Percentiles rank a stretch among this genome's conserved stretches.
Evolutionary conservation across 2,797 vertebrate species (phyloP).

Genomic region (Micrastur ruficollis): DNA sequence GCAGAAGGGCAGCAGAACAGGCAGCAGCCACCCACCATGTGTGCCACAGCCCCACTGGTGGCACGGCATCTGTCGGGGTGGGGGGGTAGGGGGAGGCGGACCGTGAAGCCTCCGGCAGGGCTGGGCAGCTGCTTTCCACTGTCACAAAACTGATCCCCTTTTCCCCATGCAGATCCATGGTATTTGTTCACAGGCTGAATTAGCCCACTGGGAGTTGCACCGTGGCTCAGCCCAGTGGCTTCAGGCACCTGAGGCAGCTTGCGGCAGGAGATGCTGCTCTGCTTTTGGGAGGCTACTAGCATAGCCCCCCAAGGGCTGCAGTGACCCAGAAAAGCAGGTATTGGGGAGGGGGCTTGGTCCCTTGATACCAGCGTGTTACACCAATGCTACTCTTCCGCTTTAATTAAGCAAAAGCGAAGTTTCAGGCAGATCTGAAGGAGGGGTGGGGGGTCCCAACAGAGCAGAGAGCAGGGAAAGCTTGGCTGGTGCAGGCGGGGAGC

Average conservation of each 20-base stretch:
- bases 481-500: neutral
- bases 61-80: accelerated
- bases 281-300: neutral
- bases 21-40: too few species aligned
- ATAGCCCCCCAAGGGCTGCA: neutral
- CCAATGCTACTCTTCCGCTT: neutral
- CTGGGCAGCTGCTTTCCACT: neutral
- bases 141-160: neutral
- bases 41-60: neutral
- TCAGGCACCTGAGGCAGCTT: neutral
- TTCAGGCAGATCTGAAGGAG: neutral
- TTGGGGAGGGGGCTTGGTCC: neutral
- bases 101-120: neutral
- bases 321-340: neutral
- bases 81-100: too few species aligned
- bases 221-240: neutral
- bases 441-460: neutral
- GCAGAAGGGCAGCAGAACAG: neutral
- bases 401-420: neutral
- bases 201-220: too few species aligned
- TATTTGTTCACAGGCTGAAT: neutral
- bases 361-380: neutral
- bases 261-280: neutral
- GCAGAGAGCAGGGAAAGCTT: neutral
- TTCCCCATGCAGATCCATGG: too few species aligned